Evolutionary conservation across 1,140 invertebrate genomes (phyloP).

Genomic region (Homalodisca vitripennis): DNA sequence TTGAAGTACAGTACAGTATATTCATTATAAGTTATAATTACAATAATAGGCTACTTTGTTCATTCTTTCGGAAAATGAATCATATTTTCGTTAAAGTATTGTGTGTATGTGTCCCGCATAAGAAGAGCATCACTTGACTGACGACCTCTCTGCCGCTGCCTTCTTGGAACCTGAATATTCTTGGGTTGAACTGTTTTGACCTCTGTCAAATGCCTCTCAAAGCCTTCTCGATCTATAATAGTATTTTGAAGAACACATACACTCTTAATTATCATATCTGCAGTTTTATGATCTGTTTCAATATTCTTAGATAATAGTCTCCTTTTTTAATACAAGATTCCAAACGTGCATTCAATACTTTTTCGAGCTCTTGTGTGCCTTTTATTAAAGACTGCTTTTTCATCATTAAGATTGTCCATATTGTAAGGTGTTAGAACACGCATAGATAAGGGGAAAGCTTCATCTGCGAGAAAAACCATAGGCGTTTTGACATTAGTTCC

Average conservation of each 20-base stretch:
- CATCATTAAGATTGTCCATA: conserved; percentile 11
- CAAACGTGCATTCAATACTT: conserved; percentile 17
- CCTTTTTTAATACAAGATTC: conserved; percentile 23
- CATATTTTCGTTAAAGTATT: neutral
- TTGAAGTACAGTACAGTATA: neutral
- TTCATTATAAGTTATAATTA: conserved; percentile 1
- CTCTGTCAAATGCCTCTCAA: conserved; percentile 27
- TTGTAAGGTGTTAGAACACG: conserved; percentile 10
- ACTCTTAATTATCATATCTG: too few relatives aligned
- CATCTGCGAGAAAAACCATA: conserved; percentile 19
- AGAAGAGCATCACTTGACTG: conserved; percentile 13
- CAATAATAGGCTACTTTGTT: conserved; percentile 16
- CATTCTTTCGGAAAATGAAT: conserved; percentile 4
- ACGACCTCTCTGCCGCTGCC: conserved; percentile 1
- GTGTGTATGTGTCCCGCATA: conserved; percentile 10
- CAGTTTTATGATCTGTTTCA: too few relatives aligned
- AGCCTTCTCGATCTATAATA: conserved; percentile 27
- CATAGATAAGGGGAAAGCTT: conserved; percentile 9
- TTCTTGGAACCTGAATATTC: conserved; percentile 13
- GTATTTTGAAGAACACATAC: too few relatives aligned
- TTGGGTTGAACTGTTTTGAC: conserved; percentile 11
- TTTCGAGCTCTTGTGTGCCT: conserved; percentile 15
- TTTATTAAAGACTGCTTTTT: conserved; percentile 11
- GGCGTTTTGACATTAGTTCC: conserved; percentile 8
- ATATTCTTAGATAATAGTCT: conserved; percentile 21